A percentile compares a stretch with the other conserved stretches of the same genome.
These are phyloP conservation scores for Lagopus muta DNA, from an alignment of 2,113 vertebrate species.

Conservation along the genomic window DNA sequence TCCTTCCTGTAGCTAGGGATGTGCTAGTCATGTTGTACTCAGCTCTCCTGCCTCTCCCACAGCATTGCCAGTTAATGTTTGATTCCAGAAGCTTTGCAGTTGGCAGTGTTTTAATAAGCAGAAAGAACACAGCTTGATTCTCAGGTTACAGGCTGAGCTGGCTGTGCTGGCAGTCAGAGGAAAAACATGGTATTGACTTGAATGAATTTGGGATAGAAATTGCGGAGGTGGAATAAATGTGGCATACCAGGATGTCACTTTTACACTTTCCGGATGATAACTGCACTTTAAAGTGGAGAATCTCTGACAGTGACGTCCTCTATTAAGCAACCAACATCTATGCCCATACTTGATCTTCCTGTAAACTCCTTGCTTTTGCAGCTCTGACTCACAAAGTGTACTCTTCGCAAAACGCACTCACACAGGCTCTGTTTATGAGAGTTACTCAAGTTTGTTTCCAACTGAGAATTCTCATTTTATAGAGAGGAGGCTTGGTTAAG, in stretches of 20 bases:
- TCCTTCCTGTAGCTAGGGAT: conserved; percentile 18
- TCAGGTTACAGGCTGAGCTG: conserved; percentile 68
- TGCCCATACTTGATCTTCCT: background rate
- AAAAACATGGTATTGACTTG: conserved; percentile 61
- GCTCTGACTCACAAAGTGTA: conserved; percentile 22
- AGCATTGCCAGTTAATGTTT: conserved; percentile 36
- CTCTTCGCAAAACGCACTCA: background rate
- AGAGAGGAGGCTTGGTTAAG: background rate
- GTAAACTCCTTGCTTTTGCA: background rate
- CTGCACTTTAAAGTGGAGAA: conserved; percentile 51
- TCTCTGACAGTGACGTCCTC: conserved; percentile 53
- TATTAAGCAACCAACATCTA: conserved; percentile 28
- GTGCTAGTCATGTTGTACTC: background rate
- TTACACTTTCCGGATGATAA: conserved; percentile 63
- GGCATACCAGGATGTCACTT: conserved; percentile 60
- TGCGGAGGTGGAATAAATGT: conserved; percentile 62
- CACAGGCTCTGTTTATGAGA: conserved; percentile 18
- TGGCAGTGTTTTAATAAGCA: conserved; percentile 70
- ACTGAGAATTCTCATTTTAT: background rate
- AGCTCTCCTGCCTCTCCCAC: conserved; percentile 42
- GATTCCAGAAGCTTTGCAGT: conserved; percentile 67
- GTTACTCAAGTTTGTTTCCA: conserved; percentile 23
- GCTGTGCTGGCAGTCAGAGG: conserved; percentile 59
- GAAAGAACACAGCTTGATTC: conserved; percentile 69
- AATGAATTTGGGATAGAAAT: conserved; percentile 68